Base-by-base conservation (phyloP, 2,888 invertebrate genomes). In the Spodoptera littoralis region DNA sequence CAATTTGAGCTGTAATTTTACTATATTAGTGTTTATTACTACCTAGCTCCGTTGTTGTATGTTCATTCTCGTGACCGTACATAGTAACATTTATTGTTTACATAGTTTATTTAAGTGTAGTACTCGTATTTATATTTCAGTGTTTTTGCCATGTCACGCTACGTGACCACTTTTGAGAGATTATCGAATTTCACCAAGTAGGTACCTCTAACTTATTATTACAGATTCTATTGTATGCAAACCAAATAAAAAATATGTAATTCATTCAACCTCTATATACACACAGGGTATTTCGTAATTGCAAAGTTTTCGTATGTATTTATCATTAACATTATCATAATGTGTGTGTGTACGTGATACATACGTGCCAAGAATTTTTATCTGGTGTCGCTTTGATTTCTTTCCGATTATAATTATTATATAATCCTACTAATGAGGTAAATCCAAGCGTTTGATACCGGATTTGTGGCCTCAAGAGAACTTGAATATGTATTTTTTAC, bases 201-300 rank as follows among this genome's bases (percentile, higher is more conserved):
- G n/a, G 18, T 9, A 11, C 30, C 18, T 11, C 36, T n/a, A 27
- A 47, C n/a, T 54, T 48, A 59, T 53, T 49, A 71, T 60, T 50
- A 56, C 41, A 67, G 22, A 57, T 61, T 61, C 61, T 54, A 57
- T 73, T 73, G 64, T 74, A 76, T 75, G 63, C 49, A 60, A 74
- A 74, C 49, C 47, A 53, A 74, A 59, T 52, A 51, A 60, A 60
- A 65, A 52, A 44, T 41, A 67, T 24, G 50, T 47, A 50, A 66
- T 68, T 60, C 45, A 60, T 60, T 54, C 54, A 60, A 60, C 54
- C 46, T 50, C 52, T 52, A 72, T 58, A 43, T 59, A 65, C 12
- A 30, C 36, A 41, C 11, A 4, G 6, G 24, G 50, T 55, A 18
- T 54, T 72, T 55, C 43, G 53, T 54, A 54, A 57, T 53, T 58